These are phyloP conservation scores for Abramis brama DNA, from an alignment of 2,113 vertebrate species.

Conservation along the genomic window DNA sequence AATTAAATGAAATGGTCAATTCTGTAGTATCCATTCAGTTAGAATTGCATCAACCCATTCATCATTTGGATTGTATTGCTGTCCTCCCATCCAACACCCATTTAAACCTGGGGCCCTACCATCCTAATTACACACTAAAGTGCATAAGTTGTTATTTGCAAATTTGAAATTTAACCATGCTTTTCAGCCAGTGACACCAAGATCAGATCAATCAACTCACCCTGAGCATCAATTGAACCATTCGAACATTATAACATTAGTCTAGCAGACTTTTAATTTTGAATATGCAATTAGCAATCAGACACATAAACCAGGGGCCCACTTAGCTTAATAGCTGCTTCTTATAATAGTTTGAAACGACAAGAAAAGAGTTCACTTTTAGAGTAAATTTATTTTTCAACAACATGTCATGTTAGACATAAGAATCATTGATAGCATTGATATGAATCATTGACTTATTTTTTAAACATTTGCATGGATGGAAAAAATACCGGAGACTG, in stretches of 20 bases:
- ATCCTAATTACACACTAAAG: slow-evolving; percentile 34
- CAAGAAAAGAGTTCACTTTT: background rate
- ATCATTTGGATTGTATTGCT: slow-evolving; percentile 13
- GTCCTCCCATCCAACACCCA: slow-evolving; percentile 10
- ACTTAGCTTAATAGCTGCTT: background rate
- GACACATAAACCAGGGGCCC: background rate
- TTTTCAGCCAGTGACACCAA: slow-evolving; percentile 31
- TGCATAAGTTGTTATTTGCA: slow-evolving; percentile 13
- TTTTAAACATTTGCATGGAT: background rate
- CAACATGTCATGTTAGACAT: background rate
- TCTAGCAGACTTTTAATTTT: background rate
- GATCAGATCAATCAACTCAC: slow-evolving; percentile 24
- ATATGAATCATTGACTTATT: background rate
- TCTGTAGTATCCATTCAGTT: slow-evolving; percentile 14
- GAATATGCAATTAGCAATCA: background rate
- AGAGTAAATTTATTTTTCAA: background rate
- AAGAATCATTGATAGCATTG: background rate
- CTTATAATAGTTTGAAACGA: background rate
- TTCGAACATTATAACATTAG: background rate
- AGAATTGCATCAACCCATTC: slow-evolving; percentile 13
- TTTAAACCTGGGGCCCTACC: slow-evolving; percentile 22
- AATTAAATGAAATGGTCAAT: slow-evolving; percentile 23
- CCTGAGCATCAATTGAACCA: background rate
- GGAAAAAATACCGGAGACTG: too few species aligned
- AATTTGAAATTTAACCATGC: slow-evolving; percentile 44